Evolutionary conservation across 1,140 invertebrate species (phyloP).

Genomic region (Saxidomus purpurata): DNA sequence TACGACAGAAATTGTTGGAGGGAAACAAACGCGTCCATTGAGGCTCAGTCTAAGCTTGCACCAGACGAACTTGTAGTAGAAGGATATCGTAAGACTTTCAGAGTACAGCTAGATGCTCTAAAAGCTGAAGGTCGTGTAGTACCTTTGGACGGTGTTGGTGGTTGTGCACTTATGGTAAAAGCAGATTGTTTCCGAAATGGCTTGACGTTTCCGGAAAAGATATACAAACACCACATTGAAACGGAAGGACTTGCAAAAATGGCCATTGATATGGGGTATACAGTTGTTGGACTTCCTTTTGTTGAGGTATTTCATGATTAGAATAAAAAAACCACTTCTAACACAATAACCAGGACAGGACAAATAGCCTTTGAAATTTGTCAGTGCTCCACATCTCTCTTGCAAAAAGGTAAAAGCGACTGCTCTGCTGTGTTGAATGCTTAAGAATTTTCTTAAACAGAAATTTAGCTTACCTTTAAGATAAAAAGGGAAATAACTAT

Average conservation of each 20-base stretch:
- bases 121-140: slow-evolving; percentile 80
- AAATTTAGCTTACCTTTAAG: no score
- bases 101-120: slow-evolving; percentile 79
- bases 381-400: no score
- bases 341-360: no score
- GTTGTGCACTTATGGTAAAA: slow-evolving; percentile 78
- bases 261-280: slow-evolving; percentile 78
- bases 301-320: slow-evolving; percentile 78
- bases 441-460: no score
- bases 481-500: no score
- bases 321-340: neutral
- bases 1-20: slow-evolving; percentile 84
- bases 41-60: no score
- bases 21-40: slow-evolving; percentile 78
- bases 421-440: no score
- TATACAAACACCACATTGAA: slow-evolving; percentile 82
- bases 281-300: slow-evolving; percentile 80
- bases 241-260: slow-evolving; percentile 83
- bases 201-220: slow-evolving; percentile 78
- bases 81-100: slow-evolving; percentile 75
- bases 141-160: slow-evolving; percentile 82
- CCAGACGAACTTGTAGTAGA: slow-evolving; percentile 77
- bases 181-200: slow-evolving; percentile 78
- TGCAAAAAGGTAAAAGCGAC: no score
- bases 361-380: no score